A percentile compares a stretch with the other conserved stretches of the same genome.
These are phyloP conservation scores for Neostethus bicornis DNA, from an alignment of 2,797 vertebrate species.

Conservation along the genomic window DNA sequence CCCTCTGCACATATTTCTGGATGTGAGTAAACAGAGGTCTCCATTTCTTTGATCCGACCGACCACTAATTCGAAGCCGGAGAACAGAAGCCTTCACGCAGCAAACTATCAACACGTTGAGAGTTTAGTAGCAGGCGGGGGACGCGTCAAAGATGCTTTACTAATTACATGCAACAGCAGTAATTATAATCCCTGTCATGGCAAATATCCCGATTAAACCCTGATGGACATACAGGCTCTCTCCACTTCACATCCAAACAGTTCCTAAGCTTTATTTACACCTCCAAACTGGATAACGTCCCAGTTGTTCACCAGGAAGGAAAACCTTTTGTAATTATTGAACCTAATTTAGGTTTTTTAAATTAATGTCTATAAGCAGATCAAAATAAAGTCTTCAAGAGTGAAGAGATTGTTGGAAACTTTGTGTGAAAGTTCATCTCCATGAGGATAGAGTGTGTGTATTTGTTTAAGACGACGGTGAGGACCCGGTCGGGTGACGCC, in stretches of 20 bases:
- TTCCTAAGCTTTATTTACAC: too few species aligned
- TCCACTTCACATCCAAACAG: too few species aligned
- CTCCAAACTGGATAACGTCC: too few species aligned
- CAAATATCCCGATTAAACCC: slow-evolving; percentile 30
- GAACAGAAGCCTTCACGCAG: slow-evolving; percentile 13
- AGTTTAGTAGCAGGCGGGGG: slow-evolving; percentile 8
- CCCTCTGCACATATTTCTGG: background rate
- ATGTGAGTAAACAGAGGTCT: background rate
- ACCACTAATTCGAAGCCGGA: slow-evolving; percentile 35
- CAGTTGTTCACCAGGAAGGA: too few species aligned
- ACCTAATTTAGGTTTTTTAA: too few species aligned
- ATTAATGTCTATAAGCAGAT: too few species aligned
- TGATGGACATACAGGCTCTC: slow-evolving; percentile 12
- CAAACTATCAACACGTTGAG: slow-evolving; percentile 26
- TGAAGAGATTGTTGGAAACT: too few species aligned
- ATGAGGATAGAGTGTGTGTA: background rate
- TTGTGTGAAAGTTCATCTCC: too few species aligned
- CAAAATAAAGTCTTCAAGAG: too few species aligned
- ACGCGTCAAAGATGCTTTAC: slow-evolving; percentile 33
- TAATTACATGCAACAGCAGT: slow-evolving; percentile 25
- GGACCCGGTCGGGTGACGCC: slow-evolving; percentile 28
- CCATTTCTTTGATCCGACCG: slow-evolving; percentile 33
- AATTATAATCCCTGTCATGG: slow-evolving; percentile 43
- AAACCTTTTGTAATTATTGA: too few species aligned
- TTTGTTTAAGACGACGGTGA: slow-evolving; percentile 27